These are phyloP conservation scores for Scyliorhinus canicula DNA, from an alignment of 2,797 vertebrate species.

Conservation along the genomic window DNA sequence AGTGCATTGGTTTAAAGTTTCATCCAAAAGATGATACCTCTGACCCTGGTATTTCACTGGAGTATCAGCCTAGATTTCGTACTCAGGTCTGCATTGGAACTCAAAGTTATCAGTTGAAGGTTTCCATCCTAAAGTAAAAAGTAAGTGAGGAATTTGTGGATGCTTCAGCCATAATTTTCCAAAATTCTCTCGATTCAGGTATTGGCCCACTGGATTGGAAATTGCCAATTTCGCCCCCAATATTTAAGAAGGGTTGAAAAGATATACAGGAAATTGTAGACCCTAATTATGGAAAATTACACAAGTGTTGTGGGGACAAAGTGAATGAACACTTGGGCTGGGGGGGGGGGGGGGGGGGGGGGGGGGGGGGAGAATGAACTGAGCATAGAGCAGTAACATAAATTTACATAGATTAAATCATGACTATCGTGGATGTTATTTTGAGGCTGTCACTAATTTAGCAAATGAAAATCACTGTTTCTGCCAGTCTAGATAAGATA, in stretches of 20 bases:
- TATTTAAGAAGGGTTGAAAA: conserved; percentile 3
- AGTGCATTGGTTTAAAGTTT: background rate
- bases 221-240: background rate
- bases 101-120: background rate
- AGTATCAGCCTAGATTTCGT: background rate
- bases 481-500: background rate
- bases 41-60: background rate
- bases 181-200: background rate
- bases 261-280: too few relatives aligned
- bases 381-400: background rate
- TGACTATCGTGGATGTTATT: background rate
- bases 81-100: background rate
- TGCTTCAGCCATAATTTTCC: background rate
- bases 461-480: background rate
- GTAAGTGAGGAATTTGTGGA: background rate
- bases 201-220: background rate
- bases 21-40: background rate
- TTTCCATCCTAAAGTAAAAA: background rate
- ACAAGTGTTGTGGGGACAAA: background rate
- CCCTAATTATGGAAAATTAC: background rate
- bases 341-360: background rate
- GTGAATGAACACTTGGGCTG: background rate
- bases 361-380: background rate
- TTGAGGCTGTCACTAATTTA: background rate
- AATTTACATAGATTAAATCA: background rate